Evolutionary conservation across 2,888 invertebrate genomes (phyloP).

Genomic region (Melanargia galathea): DNA sequence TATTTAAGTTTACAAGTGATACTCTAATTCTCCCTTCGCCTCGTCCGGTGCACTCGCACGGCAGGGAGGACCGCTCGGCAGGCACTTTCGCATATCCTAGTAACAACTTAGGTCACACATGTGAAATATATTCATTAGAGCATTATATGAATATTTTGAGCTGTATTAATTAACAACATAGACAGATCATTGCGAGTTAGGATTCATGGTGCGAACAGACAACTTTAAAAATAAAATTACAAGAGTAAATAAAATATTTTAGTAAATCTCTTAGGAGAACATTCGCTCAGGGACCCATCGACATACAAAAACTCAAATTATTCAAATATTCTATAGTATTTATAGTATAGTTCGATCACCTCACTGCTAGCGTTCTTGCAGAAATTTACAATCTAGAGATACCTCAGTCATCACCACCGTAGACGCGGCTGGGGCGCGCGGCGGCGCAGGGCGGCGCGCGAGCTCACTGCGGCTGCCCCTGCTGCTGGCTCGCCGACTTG

Average conservation of each 20-base stretch:
- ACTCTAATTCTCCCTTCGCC: conserved; percentile 39
- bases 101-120: conserved; percentile 47
- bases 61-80: conserved; percentile 47
- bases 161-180: conserved; percentile 29
- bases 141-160: conserved; percentile 32
- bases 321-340: conserved; percentile 62
- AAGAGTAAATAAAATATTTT: conserved; percentile 75
- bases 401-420: conserved; percentile 37
- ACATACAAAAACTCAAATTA: conserved; percentile 71
- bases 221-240: conserved; percentile 56
- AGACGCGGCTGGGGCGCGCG: conserved; percentile 43
- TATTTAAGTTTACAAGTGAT: conserved; percentile 38
- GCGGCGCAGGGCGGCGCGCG: conserved; percentile 44
- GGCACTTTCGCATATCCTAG: conserved; percentile 58
- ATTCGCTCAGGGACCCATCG: conserved; percentile 73
- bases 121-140: conserved; percentile 28
- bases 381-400: conserved; percentile 57
- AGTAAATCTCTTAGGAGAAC: conserved; percentile 73
- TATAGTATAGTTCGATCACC: conserved; percentile 55
- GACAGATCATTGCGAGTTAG: conserved; percentile 51
- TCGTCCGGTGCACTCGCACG: conserved; percentile 32
- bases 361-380: conserved; percentile 48
- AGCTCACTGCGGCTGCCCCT: conserved; percentile 69
- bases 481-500: conserved; percentile 75
- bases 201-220: conserved; percentile 48